phyloP scores from a whole-genome alignment of 2,797 vertebrate species.

The Meriones psammophilus region DNA sequence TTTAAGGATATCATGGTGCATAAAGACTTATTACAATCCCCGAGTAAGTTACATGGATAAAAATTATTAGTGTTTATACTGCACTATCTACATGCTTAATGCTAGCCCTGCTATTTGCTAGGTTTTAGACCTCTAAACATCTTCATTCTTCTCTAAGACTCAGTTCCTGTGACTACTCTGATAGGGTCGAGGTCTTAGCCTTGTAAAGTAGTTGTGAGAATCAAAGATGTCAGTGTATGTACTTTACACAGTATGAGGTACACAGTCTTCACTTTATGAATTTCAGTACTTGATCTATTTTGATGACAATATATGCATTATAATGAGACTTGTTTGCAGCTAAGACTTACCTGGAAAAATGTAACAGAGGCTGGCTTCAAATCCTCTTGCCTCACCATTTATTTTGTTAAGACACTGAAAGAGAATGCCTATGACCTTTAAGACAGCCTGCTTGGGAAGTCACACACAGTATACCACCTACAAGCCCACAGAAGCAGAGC shows the following conservation, averaged over 20 bases:
- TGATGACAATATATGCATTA: constrained; percentile 23
- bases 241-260: not conserved
- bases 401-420: constrained; percentile 25
- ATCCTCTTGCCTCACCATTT: not conserved
- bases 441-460: not conserved
- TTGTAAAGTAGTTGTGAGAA: constrained; percentile 17
- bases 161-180: constrained; percentile 2
- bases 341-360: not conserved
- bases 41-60: constrained; percentile 1
- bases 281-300: not conserved
- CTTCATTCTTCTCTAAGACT: constrained; percentile 40
- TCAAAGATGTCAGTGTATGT: not conserved
- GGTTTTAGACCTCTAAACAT: constrained; percentile 4
- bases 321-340: not conserved
- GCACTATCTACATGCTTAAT: constrained; percentile 31
- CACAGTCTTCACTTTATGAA: not conserved
- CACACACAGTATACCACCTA: not conserved
- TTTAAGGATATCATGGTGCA: not conserved
- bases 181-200: not conserved
- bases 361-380: not conserved
- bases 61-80: not conserved
- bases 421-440: not conserved
- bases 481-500: not conserved
- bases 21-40: not conserved
- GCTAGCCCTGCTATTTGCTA: not conserved